Base-by-base conservation (phyloP, 2,113 vertebrate genomes). In the Strix uralensis region DNA sequence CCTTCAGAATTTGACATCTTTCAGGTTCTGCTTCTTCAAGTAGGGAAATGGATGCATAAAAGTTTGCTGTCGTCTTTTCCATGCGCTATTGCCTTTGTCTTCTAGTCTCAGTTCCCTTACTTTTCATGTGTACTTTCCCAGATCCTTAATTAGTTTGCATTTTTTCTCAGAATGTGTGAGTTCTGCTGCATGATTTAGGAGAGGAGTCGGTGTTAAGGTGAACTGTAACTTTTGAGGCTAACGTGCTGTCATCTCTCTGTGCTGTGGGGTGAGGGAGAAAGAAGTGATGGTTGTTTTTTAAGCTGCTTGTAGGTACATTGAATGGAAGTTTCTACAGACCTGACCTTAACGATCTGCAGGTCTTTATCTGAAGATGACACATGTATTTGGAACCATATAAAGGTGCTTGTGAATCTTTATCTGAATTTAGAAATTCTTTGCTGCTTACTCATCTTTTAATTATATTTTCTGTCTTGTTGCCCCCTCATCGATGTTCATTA, bases 231-330 rank as follows among this genome's bases (percentile, higher is more conserved):
- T 77, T 11, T 9, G 49, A 66, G 54, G 22, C 38, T 44, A 15
- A 9, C 0, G 0, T 21, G 8, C 30, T 86, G 34, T 49, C 23
- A 15, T 55, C 9, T 81, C 9, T 81, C 63, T 29, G 7, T 58
- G 46, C 12, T 25, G 25, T 27, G 30, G 49, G 49, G 5, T 42
- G 10, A 4, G 20, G n/a, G 14, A 77, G 38, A 34, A 75, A 42
- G 38, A 52, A 61, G 12, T 18, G 7, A 34, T 26, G 11, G 10
- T 34, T 78, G 25, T 0, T 46, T 70, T 74, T 80, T 52, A 55
- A 42, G 36, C 27, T 77, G 74, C 36, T 46, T 66, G 7, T 42
- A 49, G 36, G n/a, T 34, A 55, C 12, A 4, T 47, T 11, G 55
- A 70, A 13, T 36, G 27, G 44, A 72, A 30, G 32, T 25, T 63